Conservation (phyloP, 2,797 vertebrate genomes). For the Amblyraja radiata region DNA sequence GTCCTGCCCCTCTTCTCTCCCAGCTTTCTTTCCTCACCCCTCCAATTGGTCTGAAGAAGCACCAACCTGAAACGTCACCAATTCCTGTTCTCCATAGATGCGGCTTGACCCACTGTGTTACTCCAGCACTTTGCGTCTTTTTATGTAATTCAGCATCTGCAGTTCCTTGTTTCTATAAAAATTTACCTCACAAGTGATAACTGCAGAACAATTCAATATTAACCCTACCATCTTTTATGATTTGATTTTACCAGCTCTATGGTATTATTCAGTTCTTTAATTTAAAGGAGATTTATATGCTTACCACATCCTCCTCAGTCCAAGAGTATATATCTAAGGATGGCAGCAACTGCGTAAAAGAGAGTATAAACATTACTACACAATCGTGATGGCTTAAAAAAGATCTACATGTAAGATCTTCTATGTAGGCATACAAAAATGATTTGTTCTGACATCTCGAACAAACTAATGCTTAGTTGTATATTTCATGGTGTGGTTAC, state of each 20-base stretch:
- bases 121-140: too few species aligned
- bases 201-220: neutral
- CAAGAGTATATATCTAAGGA: conserved; percentile 86
- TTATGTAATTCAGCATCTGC: too few species aligned
- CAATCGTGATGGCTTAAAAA: neutral
- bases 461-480: neutral
- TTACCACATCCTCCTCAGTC: conserved; percentile 95
- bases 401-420: neutral
- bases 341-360: conserved; percentile 78
- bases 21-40: too few species aligned
- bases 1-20: too few species aligned
- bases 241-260: neutral
- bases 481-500: neutral
- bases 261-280: neutral
- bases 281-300: conserved; percentile 46
- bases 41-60: too few species aligned
- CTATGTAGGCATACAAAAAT: neutral
- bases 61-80: too few species aligned
- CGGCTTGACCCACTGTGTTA: too few species aligned
- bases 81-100: too few species aligned
- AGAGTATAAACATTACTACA: conserved; percentile 39
- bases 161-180: neutral
- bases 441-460: neutral
- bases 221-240: neutral
- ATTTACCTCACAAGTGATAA: neutral